A percentile compares a stretch with the other conserved stretches of the same genome.
Evolutionary conservation across 2,797 vertebrate species (phyloP).

Genomic region (Natrix natrix): DNA sequence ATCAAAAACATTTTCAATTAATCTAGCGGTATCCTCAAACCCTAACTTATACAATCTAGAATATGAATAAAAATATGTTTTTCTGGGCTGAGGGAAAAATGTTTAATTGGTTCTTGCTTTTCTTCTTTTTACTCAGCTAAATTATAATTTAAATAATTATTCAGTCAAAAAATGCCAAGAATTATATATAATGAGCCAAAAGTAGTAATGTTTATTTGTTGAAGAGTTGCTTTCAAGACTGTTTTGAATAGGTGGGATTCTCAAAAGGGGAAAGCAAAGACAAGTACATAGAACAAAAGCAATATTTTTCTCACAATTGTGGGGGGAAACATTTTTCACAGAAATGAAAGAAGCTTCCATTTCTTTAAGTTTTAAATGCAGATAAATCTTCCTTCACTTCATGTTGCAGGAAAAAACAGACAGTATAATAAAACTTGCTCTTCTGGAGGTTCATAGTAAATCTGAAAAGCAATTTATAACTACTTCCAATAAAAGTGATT

Average conservation of each 20-base stretch:
- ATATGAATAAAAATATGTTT: neutral
- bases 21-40: neutral
- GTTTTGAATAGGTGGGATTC: slow-evolving; percentile 8
- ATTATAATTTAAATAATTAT: neutral
- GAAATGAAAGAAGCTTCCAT: neutral
- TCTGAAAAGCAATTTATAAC: neutral
- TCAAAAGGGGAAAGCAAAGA: neutral
- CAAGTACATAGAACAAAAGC: neutral
- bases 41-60: neutral
- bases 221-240: neutral
- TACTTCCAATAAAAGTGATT: neutral
- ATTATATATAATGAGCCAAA: neutral
- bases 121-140: neutral
- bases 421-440: neutral
- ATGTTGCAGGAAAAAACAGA: neutral
- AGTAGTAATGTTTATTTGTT: neutral
- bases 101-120: neutral
- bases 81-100: neutral
- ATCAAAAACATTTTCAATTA: neutral
- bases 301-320: slow-evolving; percentile 11
- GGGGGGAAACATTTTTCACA: neutral
- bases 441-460: neutral
- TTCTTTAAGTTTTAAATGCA: neutral
- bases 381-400: neutral
- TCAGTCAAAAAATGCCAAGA: neutral